Conservation (phyloP, 2,113 vertebrate genomes). For the Chloroceryle aenea region DNA sequence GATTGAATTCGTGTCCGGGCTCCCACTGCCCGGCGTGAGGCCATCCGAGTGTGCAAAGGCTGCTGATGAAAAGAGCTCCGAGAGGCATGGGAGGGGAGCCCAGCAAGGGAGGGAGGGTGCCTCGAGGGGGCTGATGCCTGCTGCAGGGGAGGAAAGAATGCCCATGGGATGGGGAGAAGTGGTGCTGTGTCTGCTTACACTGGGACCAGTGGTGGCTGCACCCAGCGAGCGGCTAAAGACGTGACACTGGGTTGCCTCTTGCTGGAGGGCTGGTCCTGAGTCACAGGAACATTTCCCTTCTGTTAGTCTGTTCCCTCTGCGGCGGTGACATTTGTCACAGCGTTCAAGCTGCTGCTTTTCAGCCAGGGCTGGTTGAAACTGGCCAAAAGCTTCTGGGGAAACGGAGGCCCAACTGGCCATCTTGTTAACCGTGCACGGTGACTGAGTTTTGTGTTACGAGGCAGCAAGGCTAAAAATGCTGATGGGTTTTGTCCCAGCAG, state of each 20-base stretch:
- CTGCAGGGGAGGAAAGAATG: rapidly evolving
- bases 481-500: background rate
- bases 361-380: background rate
- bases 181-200: background rate
- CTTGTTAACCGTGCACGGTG: rapidly evolving
- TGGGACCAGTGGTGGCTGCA: background rate
- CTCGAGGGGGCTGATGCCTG: background rate
- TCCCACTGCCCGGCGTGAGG: background rate
- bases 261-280: background rate
- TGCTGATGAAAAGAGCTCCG: background rate
- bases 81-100: background rate
- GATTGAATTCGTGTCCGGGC: background rate
- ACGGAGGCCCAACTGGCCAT: background rate
- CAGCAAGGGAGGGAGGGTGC: background rate
- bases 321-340: rapidly evolving
- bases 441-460: background rate
- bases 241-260: background rate
- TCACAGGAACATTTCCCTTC: background rate
- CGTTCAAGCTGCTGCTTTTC: background rate
- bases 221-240: rapidly evolving
- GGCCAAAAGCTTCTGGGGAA: background rate
- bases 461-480: background rate
- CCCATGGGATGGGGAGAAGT: rapidly evolving
- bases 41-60: rapidly evolving
- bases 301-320: background rate